phyloP scores from a whole-genome alignment of 2,797 vertebrate genomes.

The Danio albolineatus region DNA sequence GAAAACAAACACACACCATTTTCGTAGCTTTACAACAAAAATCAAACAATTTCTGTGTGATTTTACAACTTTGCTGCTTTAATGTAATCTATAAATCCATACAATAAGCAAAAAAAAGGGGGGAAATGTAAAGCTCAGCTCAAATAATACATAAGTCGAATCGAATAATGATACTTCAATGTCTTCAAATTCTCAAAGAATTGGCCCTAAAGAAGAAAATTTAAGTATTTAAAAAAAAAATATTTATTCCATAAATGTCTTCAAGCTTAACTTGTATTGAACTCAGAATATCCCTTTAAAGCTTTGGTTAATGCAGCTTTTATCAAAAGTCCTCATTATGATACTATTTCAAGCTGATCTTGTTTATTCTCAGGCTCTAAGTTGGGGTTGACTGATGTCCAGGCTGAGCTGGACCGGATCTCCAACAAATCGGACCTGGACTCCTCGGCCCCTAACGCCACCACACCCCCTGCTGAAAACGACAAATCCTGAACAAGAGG shows the following conservation, averaged over 20 bases:
- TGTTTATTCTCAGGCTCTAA: slow-evolving; percentile 86
- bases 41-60: neutral
- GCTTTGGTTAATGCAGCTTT: neutral
- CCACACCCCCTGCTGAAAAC: slow-evolving; percentile 59
- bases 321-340: neutral
- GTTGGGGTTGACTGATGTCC: slow-evolving; percentile 95
- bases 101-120: too few relatives aligned
- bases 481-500: slow-evolving; percentile 67
- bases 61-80: neutral
- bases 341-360: neutral
- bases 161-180: neutral
- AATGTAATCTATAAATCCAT: too few relatives aligned
- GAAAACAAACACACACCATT: too few relatives aligned
- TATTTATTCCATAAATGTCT: neutral
- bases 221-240: too few relatives aligned
- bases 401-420: slow-evolving; percentile 97
- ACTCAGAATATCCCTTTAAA: slow-evolving; percentile 12
- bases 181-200: too few relatives aligned
- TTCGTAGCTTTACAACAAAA: too few relatives aligned
- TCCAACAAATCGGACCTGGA: slow-evolving; percentile 91
- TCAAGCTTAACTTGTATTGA: neutral
- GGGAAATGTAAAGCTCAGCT: too few relatives aligned
- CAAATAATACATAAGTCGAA: too few relatives aligned
- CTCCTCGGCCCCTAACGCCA: slow-evolving; percentile 83
- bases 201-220: too few relatives aligned